These are phyloP conservation scores for Zaprionus capensis DNA, from an alignment of 1,140 invertebrate genomes.

Conservation along the genomic window DNA sequence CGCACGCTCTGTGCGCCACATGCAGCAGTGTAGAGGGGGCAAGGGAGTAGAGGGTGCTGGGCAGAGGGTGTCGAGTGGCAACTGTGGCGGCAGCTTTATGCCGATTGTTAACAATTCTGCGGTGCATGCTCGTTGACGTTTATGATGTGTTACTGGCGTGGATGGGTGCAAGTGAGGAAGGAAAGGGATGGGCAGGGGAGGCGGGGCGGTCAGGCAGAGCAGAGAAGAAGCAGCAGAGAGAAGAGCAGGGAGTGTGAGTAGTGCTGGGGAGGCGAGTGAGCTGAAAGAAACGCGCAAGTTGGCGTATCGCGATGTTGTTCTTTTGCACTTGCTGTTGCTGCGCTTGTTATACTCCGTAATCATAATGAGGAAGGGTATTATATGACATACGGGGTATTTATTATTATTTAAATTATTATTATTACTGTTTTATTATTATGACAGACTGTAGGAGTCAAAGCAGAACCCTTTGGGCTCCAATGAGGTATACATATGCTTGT, in stretches of 20 bases:
- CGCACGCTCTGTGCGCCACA: slow-evolving; percentile 26
- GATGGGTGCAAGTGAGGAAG: not conserved
- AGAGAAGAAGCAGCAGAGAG: not conserved
- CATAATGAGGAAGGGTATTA: no score
- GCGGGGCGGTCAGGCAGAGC: not conserved
- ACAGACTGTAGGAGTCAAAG: no score
- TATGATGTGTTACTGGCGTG: slow-evolving; percentile 71
- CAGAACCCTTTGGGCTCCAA: no score
- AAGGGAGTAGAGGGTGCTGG: not conserved
- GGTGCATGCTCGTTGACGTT: slow-evolving; percentile 79
- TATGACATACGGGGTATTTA: no score
- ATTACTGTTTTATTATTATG: no score
- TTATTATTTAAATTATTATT: no score
- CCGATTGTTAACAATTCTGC: slow-evolving; percentile 76
- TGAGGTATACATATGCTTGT: no score
- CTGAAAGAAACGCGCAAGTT: not conserved
- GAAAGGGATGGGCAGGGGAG: not conserved
- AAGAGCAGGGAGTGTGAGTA: not conserved
- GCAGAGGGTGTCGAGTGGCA: not conserved
- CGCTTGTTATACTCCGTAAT: no score
- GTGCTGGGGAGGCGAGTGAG: slow-evolving; percentile 1
- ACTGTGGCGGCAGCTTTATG: slow-evolving; percentile 50
- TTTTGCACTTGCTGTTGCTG: not conserved
- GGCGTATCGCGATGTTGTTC: not conserved
- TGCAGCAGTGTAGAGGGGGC: slow-evolving; percentile 1